Evolutionary conservation across 2,797 vertebrate genomes (phyloP).

Genomic region (Mareca strepera): DNA sequence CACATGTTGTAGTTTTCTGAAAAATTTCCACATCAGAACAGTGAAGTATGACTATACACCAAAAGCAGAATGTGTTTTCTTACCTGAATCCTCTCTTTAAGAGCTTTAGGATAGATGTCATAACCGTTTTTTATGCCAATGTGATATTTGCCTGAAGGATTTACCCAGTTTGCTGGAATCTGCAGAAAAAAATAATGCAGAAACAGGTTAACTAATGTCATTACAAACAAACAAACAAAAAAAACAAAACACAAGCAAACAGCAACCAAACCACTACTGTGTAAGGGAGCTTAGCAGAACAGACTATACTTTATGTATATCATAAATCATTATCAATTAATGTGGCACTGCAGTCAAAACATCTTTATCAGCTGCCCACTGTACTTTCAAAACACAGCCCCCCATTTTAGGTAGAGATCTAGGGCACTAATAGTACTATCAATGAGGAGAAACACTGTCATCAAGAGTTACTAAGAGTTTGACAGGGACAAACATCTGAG

Average conservation of each 20-base stretch:
- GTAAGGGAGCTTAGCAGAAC: not conserved
- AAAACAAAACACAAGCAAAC: not conserved
- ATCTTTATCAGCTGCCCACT: not conserved
- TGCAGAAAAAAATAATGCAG: slow-evolving; percentile 53
- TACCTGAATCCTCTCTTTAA: slow-evolving; percentile 98
- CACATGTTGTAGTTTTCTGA: too few species aligned
- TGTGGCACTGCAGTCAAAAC: not conserved
- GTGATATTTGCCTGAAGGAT: slow-evolving; percentile 93
- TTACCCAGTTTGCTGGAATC: slow-evolving; percentile 92
- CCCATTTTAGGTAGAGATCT: not conserved
- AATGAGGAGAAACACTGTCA: not conserved
- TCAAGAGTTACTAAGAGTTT: too few species aligned
- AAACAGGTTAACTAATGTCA: not conserved
- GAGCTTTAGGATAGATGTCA: slow-evolving; percentile 97
- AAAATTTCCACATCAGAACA: not conserved
- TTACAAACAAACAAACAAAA: not conserved
- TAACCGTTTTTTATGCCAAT: slow-evolving; percentile 98
- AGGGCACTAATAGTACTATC: not conserved
- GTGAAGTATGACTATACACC: not conserved
- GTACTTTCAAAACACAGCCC: not conserved
- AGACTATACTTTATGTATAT: not conserved
- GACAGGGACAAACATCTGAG: not conserved
- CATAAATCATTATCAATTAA: not conserved
- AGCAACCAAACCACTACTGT: not conserved
- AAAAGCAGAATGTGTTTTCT: not conserved